Percentiles rank a stretch among this genome's conserved stretches.
These are phyloP conservation scores for Papilio dardanus DNA, from an alignment of 1,140 invertebrate species.

Conservation along the genomic window DNA sequence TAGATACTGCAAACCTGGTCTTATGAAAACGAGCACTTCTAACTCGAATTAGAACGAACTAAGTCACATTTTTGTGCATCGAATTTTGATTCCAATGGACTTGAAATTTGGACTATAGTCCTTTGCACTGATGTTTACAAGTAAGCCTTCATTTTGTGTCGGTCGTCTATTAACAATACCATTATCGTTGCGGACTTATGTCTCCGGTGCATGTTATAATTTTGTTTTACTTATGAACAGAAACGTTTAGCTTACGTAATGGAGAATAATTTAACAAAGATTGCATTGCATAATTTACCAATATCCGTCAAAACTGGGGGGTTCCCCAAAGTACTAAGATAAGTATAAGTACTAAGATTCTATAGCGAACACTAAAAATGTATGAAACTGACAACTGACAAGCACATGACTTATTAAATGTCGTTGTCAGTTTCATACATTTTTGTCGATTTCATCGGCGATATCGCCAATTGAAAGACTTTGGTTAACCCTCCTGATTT, in stretches of 20 bases:
- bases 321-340: too few species aligned
- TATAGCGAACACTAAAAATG: too few species aligned
- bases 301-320: too few species aligned
- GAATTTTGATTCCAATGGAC: background rate
- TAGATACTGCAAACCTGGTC: slow-evolving; percentile 37
- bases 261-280: background rate
- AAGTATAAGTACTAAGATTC: too few species aligned
- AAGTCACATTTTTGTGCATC: background rate
- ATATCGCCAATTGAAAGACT: too few species aligned
- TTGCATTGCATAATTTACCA: background rate
- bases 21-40: background rate
- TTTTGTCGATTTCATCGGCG: too few species aligned
- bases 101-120: slow-evolving; percentile 7
- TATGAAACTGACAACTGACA: too few species aligned
- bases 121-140: background rate
- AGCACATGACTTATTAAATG: too few species aligned
- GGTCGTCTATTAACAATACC: slow-evolving; percentile 30
- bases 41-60: background rate
- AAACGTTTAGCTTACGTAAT: slow-evolving; percentile 17
- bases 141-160: background rate
- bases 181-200: slow-evolving; percentile 23
- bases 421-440: too few species aligned
- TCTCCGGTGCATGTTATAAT: slow-evolving; percentile 25
- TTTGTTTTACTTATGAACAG: slow-evolving; percentile 9
- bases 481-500: too few species aligned